Percentiles rank a stretch among this genome's conserved stretches.
phyloP scores from a whole-genome alignment of 2,797 vertebrate species.

The Myotis myotis region DNA sequence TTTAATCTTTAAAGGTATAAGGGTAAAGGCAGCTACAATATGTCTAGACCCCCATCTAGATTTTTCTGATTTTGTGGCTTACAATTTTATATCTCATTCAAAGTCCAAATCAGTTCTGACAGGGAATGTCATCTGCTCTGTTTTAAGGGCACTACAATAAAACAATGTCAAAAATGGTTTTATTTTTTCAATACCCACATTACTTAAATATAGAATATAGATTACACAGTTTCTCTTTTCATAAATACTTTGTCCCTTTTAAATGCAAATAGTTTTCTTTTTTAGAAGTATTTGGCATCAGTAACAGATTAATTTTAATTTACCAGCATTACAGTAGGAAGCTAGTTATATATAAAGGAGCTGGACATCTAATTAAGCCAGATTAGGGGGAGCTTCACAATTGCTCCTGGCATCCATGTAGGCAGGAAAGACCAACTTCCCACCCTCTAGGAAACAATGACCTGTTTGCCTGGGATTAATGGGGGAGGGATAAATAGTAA shows the following conservation, averaged over 20 bases:
- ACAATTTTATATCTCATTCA: background rate
- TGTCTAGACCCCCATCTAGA: background rate
- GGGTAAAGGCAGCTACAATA: background rate
- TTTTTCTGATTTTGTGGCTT: background rate
- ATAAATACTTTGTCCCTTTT: background rate
- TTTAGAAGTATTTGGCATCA: background rate
- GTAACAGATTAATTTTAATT: conserved; percentile 17
- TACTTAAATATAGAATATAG: background rate
- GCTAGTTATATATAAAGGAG: background rate
- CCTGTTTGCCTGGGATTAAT: background rate
- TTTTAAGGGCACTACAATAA: background rate
- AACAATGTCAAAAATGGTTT: conserved; percentile 1
- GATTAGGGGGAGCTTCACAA: background rate
- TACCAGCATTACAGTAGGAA: background rate
- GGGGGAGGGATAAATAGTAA: background rate
- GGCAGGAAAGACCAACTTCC: background rate
- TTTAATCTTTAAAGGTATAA: background rate
- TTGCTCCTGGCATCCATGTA: background rate
- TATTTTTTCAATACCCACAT: background rate
- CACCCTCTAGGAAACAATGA: background rate
- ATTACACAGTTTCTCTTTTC: conserved; percentile 9
- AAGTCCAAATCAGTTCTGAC: conserved; percentile 17
- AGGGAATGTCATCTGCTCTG: background rate
- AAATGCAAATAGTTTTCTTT: conserved; percentile 20
- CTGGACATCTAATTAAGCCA: background rate